phyloP scores from a whole-genome alignment of 2,797 vertebrate species.

The Luscinia megarhynchos region DNA sequence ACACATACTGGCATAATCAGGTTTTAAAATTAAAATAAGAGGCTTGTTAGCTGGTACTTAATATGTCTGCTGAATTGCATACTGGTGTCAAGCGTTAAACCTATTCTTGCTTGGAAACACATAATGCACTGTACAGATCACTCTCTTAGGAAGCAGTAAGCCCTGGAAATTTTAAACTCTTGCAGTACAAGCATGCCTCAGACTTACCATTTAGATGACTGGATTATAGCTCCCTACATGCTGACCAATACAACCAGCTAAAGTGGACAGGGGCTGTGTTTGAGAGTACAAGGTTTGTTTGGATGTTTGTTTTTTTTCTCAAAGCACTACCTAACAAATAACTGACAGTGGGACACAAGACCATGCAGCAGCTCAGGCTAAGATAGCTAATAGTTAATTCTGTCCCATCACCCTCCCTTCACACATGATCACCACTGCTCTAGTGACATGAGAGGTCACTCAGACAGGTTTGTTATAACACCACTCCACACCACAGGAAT shows the following conservation, averaged over 20 bases:
- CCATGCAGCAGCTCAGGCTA: neutral
- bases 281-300: neutral
- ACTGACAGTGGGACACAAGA: neutral
- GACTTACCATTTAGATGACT: neutral
- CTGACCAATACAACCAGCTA: neutral
- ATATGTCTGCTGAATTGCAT: neutral
- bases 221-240: neutral
- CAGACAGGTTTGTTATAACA: neutral
- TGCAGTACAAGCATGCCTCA: neutral
- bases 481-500: neutral
- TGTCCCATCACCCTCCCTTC: neutral
- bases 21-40: neutral
- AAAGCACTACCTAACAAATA: neutral
- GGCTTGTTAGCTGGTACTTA: neutral
- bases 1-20: neutral
- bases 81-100: neutral
- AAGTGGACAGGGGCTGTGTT: neutral
- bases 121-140: neutral
- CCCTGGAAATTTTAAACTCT: neutral
- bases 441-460: neutral
- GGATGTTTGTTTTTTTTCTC: neutral
- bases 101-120: neutral
- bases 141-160: neutral
- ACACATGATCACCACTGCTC: neutral
- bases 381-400: neutral